Evolutionary conservation across 2,113 vertebrate species (phyloP).

Genomic region (Pleuronectes platessa): DNA sequence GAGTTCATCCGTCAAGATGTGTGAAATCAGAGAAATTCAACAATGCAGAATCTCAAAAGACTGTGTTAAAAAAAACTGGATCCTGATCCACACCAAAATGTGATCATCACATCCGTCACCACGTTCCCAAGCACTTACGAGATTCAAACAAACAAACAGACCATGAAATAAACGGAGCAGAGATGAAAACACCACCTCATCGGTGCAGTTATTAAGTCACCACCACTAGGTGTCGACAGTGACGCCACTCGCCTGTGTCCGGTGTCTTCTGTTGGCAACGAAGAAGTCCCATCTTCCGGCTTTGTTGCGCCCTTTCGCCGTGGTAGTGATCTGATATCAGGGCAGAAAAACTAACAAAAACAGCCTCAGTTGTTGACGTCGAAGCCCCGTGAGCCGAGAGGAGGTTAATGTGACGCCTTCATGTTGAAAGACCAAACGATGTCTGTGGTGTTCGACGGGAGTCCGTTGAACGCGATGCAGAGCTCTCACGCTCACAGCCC

Average conservation of each 20-base stretch:
- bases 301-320: constrained; percentile 25
- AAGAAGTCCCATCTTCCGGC: constrained; percentile 69
- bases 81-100: too few species aligned
- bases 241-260: not conserved
- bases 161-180: too few species aligned
- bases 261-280: not conserved
- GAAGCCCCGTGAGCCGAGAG: not conserved
- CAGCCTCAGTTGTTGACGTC: not conserved
- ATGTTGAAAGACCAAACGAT: constrained; percentile 69
- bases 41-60: too few species aligned
- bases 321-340: constrained; percentile 37
- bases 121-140: too few species aligned
- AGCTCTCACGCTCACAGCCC: constrained; percentile 74
- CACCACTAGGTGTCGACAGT: constrained; percentile 53
- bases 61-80: too few species aligned
- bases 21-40: too few species aligned
- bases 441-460: constrained; percentile 83
- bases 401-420: constrained; percentile 57
- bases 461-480: constrained; percentile 80
- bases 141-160: too few species aligned
- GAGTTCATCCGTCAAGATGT: too few species aligned
- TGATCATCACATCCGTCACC: too few species aligned
- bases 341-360: constrained; percentile 13
- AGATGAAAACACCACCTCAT: too few species aligned
- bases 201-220: not conserved